Evolutionary conservation across 2,888 invertebrate genomes (phyloP).

Genomic region (Strigamia crassipes): DNA sequence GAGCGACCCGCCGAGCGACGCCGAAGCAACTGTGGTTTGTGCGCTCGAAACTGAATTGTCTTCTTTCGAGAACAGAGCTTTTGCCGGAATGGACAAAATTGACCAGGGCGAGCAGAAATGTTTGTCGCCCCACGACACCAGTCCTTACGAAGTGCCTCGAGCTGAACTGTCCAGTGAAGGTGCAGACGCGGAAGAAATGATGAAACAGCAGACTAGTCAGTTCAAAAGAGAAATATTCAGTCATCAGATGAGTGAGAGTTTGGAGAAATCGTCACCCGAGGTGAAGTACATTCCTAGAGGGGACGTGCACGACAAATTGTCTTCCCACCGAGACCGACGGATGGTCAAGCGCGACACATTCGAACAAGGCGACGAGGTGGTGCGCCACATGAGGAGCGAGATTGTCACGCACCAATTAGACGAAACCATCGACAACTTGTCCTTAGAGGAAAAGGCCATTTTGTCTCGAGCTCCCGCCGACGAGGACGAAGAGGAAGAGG

Average conservation of each 20-base stretch:
- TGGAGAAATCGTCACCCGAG: constrained; percentile 52
- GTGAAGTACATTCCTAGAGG: constrained; percentile 50
- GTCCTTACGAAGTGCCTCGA: constrained; percentile 52
- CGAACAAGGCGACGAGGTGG: constrained; percentile 50
- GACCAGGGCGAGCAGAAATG: constrained; percentile 50
- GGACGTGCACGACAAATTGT: constrained; percentile 47
- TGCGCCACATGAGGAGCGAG: constrained; percentile 53
- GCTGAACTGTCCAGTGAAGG: background rate
- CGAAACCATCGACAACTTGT: constrained; percentile 52
- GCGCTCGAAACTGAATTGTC: background rate
- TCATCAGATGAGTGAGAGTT: constrained; percentile 51
- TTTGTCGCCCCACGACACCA: constrained; percentile 44
- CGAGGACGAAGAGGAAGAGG: constrained; percentile 47
- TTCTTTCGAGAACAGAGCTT: constrained; percentile 58
- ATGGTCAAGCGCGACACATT: constrained; percentile 34
- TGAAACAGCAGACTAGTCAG: background rate
- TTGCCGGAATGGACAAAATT: constrained; percentile 56
- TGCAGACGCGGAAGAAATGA: background rate
- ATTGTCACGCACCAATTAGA: constrained; percentile 53
- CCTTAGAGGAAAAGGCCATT: constrained; percentile 52
- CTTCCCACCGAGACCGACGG: constrained; percentile 10
- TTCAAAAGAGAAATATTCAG: constrained; percentile 51
- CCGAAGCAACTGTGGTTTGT: constrained; percentile 45
- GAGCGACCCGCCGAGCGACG: constrained; percentile 33
- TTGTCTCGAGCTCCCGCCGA: background rate